Evolutionary conservation across 2,113 vertebrate species (phyloP).

Genomic region (Gallinago jamesoni): DNA sequence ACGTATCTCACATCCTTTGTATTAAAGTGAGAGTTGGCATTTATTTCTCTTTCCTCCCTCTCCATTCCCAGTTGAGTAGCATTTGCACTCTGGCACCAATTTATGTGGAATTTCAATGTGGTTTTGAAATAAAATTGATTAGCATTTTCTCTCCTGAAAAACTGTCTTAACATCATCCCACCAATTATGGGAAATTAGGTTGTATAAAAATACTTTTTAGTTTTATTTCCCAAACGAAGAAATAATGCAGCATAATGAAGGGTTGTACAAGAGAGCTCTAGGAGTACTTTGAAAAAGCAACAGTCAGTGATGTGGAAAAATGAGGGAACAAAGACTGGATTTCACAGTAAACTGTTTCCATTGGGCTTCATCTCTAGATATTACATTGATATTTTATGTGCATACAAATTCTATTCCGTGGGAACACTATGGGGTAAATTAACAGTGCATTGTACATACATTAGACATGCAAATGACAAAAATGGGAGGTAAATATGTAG

Average conservation of each 20-base stretch:
- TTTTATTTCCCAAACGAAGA: conserved; percentile 64
- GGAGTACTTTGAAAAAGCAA: conserved; percentile 50
- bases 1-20: conserved; percentile 28
- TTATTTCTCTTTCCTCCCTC: not conserved
- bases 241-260: conserved; percentile 45
- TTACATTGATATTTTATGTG: conserved; percentile 52
- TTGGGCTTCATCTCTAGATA: conserved; percentile 55
- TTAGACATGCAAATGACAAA: conserved; percentile 39
- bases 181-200: conserved; percentile 25
- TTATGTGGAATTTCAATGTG: conserved; percentile 34
- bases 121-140: conserved; percentile 34
- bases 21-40: conserved; percentile 1
- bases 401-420: conserved; percentile 60
- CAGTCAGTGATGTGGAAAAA: conserved; percentile 62
- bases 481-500: not conserved
- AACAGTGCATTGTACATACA: conserved; percentile 19
- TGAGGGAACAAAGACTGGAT: conserved; percentile 52
- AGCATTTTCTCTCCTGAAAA: conserved; percentile 30
- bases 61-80: conserved; percentile 2
- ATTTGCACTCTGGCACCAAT: conserved; percentile 22
- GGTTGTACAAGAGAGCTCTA: conserved; percentile 14
- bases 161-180: not conserved
- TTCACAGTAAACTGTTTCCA: conserved; percentile 63
- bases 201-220: conserved; percentile 32
- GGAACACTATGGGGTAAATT: conserved; percentile 30